Conservation (phyloP, 1,140 invertebrate genomes). For the Plodia interpunctella region DNA sequence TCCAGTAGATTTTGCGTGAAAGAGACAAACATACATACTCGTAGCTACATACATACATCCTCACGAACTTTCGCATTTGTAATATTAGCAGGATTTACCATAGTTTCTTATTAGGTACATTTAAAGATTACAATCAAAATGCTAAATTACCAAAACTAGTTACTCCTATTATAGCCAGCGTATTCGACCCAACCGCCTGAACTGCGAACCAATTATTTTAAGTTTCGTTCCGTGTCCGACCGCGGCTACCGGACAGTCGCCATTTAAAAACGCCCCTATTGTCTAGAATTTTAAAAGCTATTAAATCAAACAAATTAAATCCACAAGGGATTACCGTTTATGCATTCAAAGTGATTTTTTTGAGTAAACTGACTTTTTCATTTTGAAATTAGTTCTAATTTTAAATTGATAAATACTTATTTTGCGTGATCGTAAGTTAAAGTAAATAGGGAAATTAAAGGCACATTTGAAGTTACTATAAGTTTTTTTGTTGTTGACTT, state of each 20-base stretch:
- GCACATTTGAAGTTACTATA: too few species aligned
- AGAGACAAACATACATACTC: background rate
- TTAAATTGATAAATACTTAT: background rate
- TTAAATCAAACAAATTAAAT: constrained; percentile 40
- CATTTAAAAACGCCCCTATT: constrained; percentile 22
- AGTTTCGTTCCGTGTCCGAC: constrained; percentile 72
- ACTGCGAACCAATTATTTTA: constrained; percentile 71
- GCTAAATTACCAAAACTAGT: constrained; percentile 43
- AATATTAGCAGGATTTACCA: too few species aligned
- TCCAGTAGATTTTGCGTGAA: too few species aligned
- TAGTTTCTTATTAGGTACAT: too few species aligned
- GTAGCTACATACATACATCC: background rate
- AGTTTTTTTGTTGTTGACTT: too few species aligned
- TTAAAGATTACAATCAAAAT: too few species aligned
- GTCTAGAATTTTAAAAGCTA: constrained; percentile 47
- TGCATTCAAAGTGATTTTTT: constrained; percentile 13
- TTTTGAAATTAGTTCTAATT: background rate
- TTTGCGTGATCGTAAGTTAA: too few species aligned
- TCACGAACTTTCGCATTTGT: too few species aligned
- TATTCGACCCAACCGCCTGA: constrained; percentile 29
- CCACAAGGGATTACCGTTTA: constrained; percentile 14
- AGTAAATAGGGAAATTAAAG: too few species aligned
- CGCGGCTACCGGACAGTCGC: constrained; percentile 52
- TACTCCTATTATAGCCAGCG: constrained; percentile 8
- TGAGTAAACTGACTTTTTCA: background rate